These are phyloP conservation scores for Zaprionus nigranus DNA, from an alignment of 1,140 invertebrate genomes.

Conservation along the genomic window DNA sequence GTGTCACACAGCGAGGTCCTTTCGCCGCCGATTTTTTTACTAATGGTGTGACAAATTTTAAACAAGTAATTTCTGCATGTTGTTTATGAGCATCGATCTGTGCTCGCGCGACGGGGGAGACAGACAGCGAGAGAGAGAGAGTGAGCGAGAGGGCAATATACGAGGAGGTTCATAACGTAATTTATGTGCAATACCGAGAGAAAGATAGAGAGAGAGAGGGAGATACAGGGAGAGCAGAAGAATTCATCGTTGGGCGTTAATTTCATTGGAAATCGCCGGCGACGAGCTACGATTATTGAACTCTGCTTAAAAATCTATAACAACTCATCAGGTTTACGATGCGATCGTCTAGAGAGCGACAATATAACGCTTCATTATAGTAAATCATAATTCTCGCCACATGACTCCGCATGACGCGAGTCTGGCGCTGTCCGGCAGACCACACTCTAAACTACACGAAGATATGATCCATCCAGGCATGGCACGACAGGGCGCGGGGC, in stretches of 20 bases:
- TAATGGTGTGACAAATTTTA: slow-evolving; percentile 83
- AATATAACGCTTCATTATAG: slow-evolving; percentile 79
- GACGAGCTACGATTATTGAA: slow-evolving; percentile 63
- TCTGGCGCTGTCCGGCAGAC: slow-evolving; percentile 38
- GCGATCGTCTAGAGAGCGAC: slow-evolving; percentile 60
- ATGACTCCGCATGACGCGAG: slow-evolving; percentile 26
- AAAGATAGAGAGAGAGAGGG: slow-evolving; percentile 8
- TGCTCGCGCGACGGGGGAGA: slow-evolving; percentile 60
- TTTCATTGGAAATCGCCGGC: slow-evolving; percentile 43
- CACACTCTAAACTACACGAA: slow-evolving; percentile 77
- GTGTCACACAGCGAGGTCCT: slow-evolving; percentile 68
- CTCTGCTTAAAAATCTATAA: slow-evolving; percentile 81
- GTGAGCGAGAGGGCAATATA: slow-evolving; percentile 25
- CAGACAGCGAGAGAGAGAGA: background rate
- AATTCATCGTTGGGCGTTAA: slow-evolving; percentile 50
- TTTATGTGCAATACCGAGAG: slow-evolving; percentile 72
- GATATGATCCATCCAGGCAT: slow-evolving; percentile 39
- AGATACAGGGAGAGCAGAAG: slow-evolving; percentile 12
- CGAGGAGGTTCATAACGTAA: slow-evolving; percentile 72
- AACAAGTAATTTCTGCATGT: slow-evolving; percentile 83
- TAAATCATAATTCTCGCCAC: slow-evolving; percentile 75
- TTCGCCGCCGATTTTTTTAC: slow-evolving; percentile 77
- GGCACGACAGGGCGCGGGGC: slow-evolving; percentile 48
- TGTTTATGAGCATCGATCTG: slow-evolving; percentile 70
- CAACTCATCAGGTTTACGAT: slow-evolving; percentile 79